A percentile compares a stretch with the other conserved stretches of the same genome.
These are phyloP conservation scores for Phrynosoma blainvillii DNA, from an alignment of 2,113 vertebrate species.

Conservation along the genomic window DNA sequence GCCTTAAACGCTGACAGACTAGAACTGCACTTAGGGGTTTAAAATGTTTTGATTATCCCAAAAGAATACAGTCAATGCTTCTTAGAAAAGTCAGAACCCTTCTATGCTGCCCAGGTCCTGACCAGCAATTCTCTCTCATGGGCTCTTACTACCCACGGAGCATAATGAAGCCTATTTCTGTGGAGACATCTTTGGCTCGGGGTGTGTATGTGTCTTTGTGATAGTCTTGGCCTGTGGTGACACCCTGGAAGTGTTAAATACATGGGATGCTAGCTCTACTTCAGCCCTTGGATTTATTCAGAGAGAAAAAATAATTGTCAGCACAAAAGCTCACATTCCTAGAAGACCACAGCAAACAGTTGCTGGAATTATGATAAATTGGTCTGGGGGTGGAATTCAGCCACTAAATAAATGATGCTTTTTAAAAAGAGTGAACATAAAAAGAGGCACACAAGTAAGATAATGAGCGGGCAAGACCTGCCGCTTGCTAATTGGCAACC, in stretches of 20 bases:
- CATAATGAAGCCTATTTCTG: neutral
- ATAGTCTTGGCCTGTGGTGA: neutral
- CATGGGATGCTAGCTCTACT: neutral
- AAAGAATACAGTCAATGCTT: too few species aligned
- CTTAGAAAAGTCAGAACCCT: neutral
- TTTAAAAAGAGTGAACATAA: neutral
- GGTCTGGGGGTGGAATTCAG: slow-evolving; percentile 20
- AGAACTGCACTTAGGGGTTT: neutral
- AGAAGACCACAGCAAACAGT: neutral
- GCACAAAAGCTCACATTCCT: neutral
- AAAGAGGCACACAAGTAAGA: neutral
- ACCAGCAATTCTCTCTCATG: neutral
- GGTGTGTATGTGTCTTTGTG: neutral
- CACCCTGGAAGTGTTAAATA: neutral
- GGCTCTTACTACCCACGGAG: neutral
- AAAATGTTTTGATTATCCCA: neutral
- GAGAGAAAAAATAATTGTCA: neutral
- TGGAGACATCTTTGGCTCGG: neutral
- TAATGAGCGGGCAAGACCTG: neutral
- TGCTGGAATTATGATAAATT: slow-evolving; percentile 21
- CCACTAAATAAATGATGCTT: neutral
- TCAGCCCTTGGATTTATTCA: neutral
- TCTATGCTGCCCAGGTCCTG: too few species aligned
- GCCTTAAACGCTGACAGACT: neutral
- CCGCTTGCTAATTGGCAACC: neutral